phyloP scores from a whole-genome alignment of 2,888 invertebrate species.

The Eupithecia inturbata region DNA sequence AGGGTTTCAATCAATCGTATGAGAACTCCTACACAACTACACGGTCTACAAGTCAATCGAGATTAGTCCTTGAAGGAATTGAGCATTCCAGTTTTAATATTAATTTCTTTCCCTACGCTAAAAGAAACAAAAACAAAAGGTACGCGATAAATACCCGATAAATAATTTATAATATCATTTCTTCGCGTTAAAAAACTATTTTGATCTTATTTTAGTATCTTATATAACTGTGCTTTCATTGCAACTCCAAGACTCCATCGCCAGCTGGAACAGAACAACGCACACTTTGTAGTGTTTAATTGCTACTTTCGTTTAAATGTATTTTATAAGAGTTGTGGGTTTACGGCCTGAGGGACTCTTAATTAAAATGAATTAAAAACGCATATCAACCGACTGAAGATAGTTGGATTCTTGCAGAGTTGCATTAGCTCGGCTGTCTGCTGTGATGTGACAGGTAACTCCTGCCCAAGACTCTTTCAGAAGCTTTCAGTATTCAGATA shows the following conservation, averaged over 20 bases:
- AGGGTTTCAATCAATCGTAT: neutral
- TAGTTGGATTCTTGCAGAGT: constrained; percentile 3
- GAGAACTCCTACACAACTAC: neutral
- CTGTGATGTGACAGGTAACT: too few species aligned
- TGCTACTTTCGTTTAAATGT: constrained; percentile 46
- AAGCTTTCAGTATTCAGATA: neutral
- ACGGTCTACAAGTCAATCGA: neutral
- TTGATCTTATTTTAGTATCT: too few species aligned
- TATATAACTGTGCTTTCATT: neutral
- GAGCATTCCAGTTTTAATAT: neutral
- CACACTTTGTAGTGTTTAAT: constrained; percentile 51
- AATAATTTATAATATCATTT: too few species aligned
- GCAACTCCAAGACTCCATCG: constrained; percentile 16
- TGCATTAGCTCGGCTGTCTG: neutral
- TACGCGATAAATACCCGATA: too few species aligned
- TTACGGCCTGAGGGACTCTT: constrained; percentile 44
- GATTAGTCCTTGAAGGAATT: neutral
- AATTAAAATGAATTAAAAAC: constrained; percentile 24
- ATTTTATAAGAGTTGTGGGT: constrained; percentile 49
- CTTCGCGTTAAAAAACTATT: too few species aligned
- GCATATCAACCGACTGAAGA: neutral
- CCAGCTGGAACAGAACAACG: constrained; percentile 29
- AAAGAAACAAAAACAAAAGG: too few species aligned
- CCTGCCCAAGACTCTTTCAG: neutral
- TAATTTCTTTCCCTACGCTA: neutral